A percentile compares a stretch with the other conserved stretches of the same genome.
Conservation (phyloP, 2,888 invertebrate species). For the Elegia similella region DNA sequence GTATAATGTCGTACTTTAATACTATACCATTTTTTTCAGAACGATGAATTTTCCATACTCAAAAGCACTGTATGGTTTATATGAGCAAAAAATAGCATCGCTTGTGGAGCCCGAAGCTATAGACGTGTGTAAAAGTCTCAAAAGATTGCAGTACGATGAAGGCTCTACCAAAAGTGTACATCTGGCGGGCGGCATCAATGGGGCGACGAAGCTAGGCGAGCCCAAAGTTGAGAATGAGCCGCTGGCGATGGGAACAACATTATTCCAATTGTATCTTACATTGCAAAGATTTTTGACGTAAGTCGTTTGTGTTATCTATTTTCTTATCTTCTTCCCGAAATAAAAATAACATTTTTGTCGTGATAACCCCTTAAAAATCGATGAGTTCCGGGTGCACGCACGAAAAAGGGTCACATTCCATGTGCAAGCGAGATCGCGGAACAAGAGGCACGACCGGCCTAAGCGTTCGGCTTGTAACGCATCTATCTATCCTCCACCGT, state of each 20-base stretch:
- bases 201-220: conserved; percentile 71
- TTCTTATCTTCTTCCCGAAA: too few relatives aligned
- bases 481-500: too few relatives aligned
- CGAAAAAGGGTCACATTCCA: too few relatives aligned
- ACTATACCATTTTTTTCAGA: conserved; percentile 61
- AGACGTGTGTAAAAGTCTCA: conserved; percentile 88
- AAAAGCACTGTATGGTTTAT: conserved; percentile 85
- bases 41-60: conserved; percentile 88
- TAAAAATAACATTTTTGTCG: too few relatives aligned
- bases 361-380: too few relatives aligned
- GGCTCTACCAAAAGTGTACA: conserved; percentile 62
- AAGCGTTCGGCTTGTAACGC: too few relatives aligned
- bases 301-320: conserved; percentile 49
- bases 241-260: conserved; percentile 90
- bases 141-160: conserved; percentile 80
- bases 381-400: too few relatives aligned
- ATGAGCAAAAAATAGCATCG: conserved; percentile 87
- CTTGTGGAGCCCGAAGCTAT: conserved; percentile 86
- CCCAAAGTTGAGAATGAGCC: conserved; percentile 82
- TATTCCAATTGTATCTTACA: conserved; percentile 95
- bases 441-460: too few relatives aligned
- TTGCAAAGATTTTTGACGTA: conserved; percentile 92
- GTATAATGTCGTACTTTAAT: too few relatives aligned
- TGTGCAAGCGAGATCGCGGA: too few relatives aligned
- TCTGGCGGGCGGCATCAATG: conserved; percentile 78